phyloP scores from a whole-genome alignment of 1,140 invertebrate genomes.

The Dendrolimus kikuchii region DNA sequence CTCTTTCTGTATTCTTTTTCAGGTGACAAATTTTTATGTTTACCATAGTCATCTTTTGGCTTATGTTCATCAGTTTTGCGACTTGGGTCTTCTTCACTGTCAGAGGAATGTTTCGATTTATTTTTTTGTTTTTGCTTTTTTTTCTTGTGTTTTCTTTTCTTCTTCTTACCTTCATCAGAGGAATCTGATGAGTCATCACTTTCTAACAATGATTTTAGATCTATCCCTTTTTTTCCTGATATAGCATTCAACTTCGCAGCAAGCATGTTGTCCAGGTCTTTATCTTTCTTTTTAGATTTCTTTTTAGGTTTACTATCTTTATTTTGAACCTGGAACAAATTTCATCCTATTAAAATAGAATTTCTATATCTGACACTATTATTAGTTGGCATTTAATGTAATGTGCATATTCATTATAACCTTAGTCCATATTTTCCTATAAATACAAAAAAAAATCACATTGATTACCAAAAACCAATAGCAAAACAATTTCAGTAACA shows the following conservation, averaged over 20 bases:
- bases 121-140: constrained; percentile 28
- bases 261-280: constrained; percentile 69
- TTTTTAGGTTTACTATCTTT: constrained; percentile 71
- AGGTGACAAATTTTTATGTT: too few relatives aligned
- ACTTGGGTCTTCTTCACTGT: constrained; percentile 12
- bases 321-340: constrained; percentile 55
- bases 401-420: too few relatives aligned
- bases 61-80: not conserved
- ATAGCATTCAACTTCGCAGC: constrained; percentile 72
- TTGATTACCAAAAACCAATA: too few relatives aligned
- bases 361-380: too few relatives aligned
- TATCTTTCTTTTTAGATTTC: constrained; percentile 70
- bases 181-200: constrained; percentile 62
- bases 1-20: constrained; percentile 11
- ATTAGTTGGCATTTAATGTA: too few relatives aligned
- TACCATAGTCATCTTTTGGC: not conserved
- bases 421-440: too few relatives aligned
- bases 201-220: constrained; percentile 51
- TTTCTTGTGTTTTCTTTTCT: constrained; percentile 29
- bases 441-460: too few relatives aligned
- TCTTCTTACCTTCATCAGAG: constrained; percentile 65
- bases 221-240: constrained; percentile 50
- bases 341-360: constrained; percentile 9
- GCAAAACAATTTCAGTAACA: too few relatives aligned
- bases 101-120: constrained; percentile 17